phyloP scores from a whole-genome alignment of 2,888 invertebrate genomes.

The Phlogophora meticulosa region DNA sequence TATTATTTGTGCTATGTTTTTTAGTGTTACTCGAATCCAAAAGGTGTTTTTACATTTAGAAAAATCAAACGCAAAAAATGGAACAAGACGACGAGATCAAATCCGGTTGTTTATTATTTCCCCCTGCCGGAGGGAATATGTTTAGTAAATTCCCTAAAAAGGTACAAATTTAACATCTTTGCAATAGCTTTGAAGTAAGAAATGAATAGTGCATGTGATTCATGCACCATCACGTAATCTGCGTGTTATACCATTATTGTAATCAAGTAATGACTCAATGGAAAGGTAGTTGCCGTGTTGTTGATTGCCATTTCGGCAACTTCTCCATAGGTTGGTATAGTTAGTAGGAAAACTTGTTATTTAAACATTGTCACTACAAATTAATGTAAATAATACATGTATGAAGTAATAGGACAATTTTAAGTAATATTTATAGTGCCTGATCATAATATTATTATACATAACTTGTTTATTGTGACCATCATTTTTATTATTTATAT shows the following conservation, averaged over 20 bases:
- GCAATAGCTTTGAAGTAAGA: slow-evolving; percentile 11
- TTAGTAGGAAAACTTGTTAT: slow-evolving; percentile 5
- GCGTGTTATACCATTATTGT: slow-evolving; percentile 52
- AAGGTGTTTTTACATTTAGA: slow-evolving; percentile 52
- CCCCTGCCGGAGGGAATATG: slow-evolving; percentile 92
- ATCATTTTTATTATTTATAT: background rate
- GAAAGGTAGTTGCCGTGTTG: slow-evolving; percentile 54
- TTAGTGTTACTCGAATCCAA: slow-evolving; percentile 54
- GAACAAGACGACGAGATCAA: slow-evolving; percentile 94
- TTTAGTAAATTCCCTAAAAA: slow-evolving; percentile 95
- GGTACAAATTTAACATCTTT: slow-evolving; percentile 81
- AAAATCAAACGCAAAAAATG: slow-evolving; percentile 85
- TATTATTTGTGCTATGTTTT: slow-evolving; percentile 70
- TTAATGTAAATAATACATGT: background rate
- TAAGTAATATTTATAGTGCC: background rate
- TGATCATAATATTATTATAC: background rate
- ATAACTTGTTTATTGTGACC: background rate
- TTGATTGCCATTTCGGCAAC: slow-evolving; percentile 41
- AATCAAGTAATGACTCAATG: slow-evolving; percentile 64
- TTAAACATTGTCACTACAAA: background rate
- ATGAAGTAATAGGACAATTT: background rate
- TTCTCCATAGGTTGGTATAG: slow-evolving; percentile 9
- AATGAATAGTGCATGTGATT: slow-evolving; percentile 45
- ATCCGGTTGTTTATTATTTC: slow-evolving; percentile 95
- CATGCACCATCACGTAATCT: slow-evolving; percentile 51